Evolutionary conservation across 2,797 vertebrate genomes (phyloP).

Genomic region (Betta splendens): DNA sequence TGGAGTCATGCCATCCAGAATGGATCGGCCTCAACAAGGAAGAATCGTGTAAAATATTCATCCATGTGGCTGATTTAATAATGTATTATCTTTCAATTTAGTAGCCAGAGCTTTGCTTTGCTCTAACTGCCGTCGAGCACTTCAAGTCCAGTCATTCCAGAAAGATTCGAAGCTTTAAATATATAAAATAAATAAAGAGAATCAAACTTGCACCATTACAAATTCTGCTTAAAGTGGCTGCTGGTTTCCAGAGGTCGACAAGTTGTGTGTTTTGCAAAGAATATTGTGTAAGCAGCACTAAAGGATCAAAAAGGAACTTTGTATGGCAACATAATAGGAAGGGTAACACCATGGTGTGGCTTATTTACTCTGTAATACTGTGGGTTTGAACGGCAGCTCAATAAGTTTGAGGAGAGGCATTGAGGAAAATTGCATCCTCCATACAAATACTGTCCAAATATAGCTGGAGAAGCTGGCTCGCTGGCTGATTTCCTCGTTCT

Average conservation of each 20-base stretch:
- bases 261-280: constrained; percentile 20
- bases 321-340: not conserved
- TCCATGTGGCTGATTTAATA: constrained; percentile 71
- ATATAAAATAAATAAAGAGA: too few relatives aligned
- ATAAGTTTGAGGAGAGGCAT: constrained; percentile 10
- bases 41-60: constrained; percentile 77
- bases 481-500: constrained; percentile 50
- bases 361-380: not conserved
- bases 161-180: constrained; percentile 42
- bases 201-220: constrained; percentile 40
- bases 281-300: constrained; percentile 1
- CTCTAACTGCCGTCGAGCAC: constrained; percentile 39
- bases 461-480: constrained; percentile 30
- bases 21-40: constrained; percentile 34
- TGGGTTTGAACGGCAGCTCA: constrained; percentile 15
- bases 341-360: not conserved
- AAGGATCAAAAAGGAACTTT: constrained; percentile 6
- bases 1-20: constrained; percentile 34
- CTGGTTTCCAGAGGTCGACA: constrained; percentile 26
- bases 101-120: constrained; percentile 54
- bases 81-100: constrained; percentile 75
- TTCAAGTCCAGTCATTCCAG: constrained; percentile 50
- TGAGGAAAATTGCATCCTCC: constrained; percentile 13
- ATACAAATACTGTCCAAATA: constrained; percentile 41
- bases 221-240: constrained; percentile 47